Percentiles rank a stretch among this genome's conserved stretches.
Conservation (phyloP, 2,797 vertebrate species). For the Cyclopterus lumpus region DNA sequence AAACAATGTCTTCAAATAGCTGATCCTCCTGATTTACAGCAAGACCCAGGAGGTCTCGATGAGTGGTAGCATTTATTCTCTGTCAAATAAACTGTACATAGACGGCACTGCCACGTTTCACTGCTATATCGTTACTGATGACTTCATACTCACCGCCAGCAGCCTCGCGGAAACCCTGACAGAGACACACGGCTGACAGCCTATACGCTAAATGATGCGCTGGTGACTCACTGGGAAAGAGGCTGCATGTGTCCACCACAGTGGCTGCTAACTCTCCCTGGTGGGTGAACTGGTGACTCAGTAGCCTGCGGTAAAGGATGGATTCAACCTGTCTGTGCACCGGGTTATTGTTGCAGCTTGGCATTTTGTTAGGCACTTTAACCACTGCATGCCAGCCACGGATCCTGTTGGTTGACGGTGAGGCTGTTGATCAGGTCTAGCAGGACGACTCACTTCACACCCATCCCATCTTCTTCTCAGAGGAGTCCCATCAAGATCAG, state of each 20-base stretch:
- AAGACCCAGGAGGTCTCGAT: too few species aligned
- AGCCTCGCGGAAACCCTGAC: not conserved
- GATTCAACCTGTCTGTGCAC: not conserved
- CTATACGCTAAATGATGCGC: not conserved
- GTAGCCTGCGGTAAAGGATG: not conserved
- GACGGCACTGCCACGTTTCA: not conserved
- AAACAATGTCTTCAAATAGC: too few species aligned
- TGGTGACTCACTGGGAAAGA: not conserved
- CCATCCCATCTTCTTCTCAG: not conserved
- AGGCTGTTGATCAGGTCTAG: not conserved
- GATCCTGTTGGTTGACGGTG: not conserved
- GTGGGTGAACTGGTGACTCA: not conserved
- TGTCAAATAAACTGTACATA: not conserved
- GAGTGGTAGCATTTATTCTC: not conserved
- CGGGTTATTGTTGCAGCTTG: not conserved
- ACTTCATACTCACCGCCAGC: not conserved
- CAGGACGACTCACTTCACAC: not conserved
- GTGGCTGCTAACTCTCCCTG: not conserved
- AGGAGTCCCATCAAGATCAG: not conserved
- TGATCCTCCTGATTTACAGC: too few species aligned
- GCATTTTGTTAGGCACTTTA: too few species aligned
- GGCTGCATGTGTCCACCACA: not conserved
- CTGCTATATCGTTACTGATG: not conserved
- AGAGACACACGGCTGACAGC: not conserved
- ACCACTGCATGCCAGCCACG: not conserved